Conservation (phyloP, 2,113 vertebrate genomes). For the Halichoeres trimaculatus region DNA sequence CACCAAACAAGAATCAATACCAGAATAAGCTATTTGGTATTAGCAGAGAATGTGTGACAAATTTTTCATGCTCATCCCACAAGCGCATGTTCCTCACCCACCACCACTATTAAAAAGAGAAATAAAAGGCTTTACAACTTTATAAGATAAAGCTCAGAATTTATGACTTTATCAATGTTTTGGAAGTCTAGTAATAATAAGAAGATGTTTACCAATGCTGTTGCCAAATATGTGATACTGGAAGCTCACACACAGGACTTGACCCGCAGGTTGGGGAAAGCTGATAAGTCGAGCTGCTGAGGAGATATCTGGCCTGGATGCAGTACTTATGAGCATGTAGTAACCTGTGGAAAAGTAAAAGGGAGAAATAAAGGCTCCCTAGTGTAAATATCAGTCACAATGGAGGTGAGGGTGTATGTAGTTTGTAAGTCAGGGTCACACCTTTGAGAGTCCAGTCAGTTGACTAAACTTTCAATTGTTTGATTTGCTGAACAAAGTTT, state of each 20-base stretch:
- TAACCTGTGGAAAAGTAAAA: conserved; percentile 55
- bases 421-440: too few relatives aligned
- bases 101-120: too few relatives aligned
- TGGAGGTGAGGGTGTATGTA: too few relatives aligned
- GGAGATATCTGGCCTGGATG: background rate
- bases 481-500: too few relatives aligned
- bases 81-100: too few relatives aligned
- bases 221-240: conserved; percentile 82
- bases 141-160: too few relatives aligned
- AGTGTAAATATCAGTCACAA: background rate
- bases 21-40: background rate
- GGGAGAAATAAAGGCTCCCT: background rate
- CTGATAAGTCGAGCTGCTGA: conserved; percentile 77
- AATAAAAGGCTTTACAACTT: too few relatives aligned
- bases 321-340: conserved; percentile 69
- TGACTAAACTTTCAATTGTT: too few relatives aligned
- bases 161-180: background rate
- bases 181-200: background rate
- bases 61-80: too few relatives aligned
- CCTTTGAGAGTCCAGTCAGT: too few relatives aligned
- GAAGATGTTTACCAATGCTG: conserved; percentile 73
- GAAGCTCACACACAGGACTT: conserved; percentile 80
- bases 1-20: too few relatives aligned
- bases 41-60: too few relatives aligned
- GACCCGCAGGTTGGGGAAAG: conserved; percentile 63